Conservation (phyloP, 92 coral and sea anemone species). For the Desmophyllum pertusum region DNA sequence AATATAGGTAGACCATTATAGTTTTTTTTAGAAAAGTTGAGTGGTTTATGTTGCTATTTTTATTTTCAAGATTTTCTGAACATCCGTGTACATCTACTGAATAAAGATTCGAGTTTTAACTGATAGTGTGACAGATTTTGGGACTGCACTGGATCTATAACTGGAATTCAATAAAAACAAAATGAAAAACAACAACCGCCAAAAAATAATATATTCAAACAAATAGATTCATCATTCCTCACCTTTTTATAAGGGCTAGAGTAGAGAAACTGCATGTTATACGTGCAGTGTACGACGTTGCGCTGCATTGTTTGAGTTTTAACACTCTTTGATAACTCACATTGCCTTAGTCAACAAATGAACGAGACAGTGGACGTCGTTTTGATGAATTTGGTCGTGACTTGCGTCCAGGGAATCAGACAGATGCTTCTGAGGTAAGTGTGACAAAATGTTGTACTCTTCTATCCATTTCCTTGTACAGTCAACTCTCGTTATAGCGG, state of each 20-base stretch:
- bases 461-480: neutral
- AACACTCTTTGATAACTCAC: slow-evolving; percentile 66
- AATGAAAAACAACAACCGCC: neutral
- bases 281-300: neutral
- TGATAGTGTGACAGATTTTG: neutral
- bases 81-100: neutral
- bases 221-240: neutral
- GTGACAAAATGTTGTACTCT: neutral
- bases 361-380: slow-evolving; percentile 54
- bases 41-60: neutral
- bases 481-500: no score
- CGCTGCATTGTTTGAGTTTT: slow-evolving; percentile 2
- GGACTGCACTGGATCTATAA: slow-evolving; percentile 17
- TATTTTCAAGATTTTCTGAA: neutral
- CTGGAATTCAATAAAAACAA: neutral
- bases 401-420: slow-evolving; percentile 63
- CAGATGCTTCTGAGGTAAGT: slow-evolving; percentile 70
- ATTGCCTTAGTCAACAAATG: slow-evolving; percentile 66
- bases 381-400: slow-evolving; percentile 92
- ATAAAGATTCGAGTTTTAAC: neutral
- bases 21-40: no score
- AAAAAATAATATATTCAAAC: neutral
- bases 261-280: neutral
- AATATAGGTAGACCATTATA: neutral
- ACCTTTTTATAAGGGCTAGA: neutral